Percentiles rank a stretch among this genome's conserved stretches.
phyloP scores from a whole-genome alignment of 2,113 vertebrate genomes.

The Cricetomys ansorgei region DNA sequence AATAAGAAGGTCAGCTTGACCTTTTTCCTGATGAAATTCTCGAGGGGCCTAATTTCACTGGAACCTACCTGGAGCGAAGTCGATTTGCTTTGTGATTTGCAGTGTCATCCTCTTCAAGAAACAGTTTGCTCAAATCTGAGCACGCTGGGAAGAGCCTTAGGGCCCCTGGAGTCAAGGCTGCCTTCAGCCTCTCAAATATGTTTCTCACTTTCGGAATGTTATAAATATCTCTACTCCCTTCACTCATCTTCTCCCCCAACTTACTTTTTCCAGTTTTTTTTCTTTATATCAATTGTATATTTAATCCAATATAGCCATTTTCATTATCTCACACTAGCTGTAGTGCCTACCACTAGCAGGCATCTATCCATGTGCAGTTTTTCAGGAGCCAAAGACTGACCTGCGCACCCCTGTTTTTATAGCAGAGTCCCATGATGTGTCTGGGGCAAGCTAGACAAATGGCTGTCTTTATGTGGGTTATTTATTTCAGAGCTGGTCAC shows the following conservation, averaged over 20 bases:
- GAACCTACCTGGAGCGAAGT: neutral
- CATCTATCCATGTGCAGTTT: neutral
- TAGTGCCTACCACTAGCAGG: neutral
- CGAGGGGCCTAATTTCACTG: neutral
- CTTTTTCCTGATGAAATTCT: constrained; percentile 20
- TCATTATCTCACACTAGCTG: neutral
- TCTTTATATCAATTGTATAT: neutral
- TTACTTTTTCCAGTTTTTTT: neutral
- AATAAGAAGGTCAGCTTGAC: constrained; percentile 52
- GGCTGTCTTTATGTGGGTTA: neutral
- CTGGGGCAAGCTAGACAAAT: neutral
- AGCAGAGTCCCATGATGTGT: neutral
- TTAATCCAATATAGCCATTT: neutral
- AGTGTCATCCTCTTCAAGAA: neutral
- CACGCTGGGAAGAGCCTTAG: neutral
- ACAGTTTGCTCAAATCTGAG: neutral
- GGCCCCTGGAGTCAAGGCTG: neutral
- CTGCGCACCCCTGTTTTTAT: neutral
- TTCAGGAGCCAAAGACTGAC: neutral
- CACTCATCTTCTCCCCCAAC: rapidly evolving
- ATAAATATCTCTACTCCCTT: neutral
- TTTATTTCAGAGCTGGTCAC: neutral
- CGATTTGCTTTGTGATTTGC: neutral
- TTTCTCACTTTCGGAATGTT: neutral
- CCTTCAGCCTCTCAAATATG: neutral